A percentile compares a stretch with the other conserved stretches of the same genome.
Conservation (phyloP, 1,140 invertebrate genomes). For the Uloborus diversus region DNA sequence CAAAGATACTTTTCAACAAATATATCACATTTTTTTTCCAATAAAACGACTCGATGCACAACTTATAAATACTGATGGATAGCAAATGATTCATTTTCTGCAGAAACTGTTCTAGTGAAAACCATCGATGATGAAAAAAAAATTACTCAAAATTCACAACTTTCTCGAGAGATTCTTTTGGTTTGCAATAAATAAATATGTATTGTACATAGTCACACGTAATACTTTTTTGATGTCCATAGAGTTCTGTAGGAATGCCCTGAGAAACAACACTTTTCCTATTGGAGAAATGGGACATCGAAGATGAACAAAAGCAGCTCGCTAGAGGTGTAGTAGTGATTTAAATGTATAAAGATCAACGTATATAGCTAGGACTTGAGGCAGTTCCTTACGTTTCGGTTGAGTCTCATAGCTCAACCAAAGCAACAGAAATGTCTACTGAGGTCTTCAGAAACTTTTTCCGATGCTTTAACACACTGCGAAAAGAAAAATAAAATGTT, state of each 20-base stretch:
- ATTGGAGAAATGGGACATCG: neutral
- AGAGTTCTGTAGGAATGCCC: conserved; percentile 48
- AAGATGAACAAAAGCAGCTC: neutral
- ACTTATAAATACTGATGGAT: too few relatives aligned
- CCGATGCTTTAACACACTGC: conserved; percentile 39
- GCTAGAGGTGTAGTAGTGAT: neutral
- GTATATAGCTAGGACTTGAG: too few relatives aligned
- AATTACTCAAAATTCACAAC: too few relatives aligned
- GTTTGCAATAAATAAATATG: too few relatives aligned
- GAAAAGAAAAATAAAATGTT: conserved; percentile 28
- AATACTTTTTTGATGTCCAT: conserved; percentile 3
- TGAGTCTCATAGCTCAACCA: conserved; percentile 33
- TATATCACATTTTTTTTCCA: too few relatives aligned
- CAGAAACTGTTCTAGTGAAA: too few relatives aligned
- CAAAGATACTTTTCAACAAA: too few relatives aligned
- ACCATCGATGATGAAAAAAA: too few relatives aligned
- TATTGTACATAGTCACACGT: neutral
- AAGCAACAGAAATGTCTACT: conserved; percentile 46
- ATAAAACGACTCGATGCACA: too few relatives aligned
- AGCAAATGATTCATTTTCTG: too few relatives aligned
- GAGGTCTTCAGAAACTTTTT: conserved; percentile 1
- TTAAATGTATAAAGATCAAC: too few relatives aligned
- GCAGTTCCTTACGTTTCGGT: neutral
- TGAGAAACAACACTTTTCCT: conserved; percentile 28
- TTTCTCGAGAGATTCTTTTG: too few relatives aligned